These are phyloP conservation scores for Busseola fusca DNA, from an alignment of 2,888 invertebrate genomes.

Conservation along the genomic window DNA sequence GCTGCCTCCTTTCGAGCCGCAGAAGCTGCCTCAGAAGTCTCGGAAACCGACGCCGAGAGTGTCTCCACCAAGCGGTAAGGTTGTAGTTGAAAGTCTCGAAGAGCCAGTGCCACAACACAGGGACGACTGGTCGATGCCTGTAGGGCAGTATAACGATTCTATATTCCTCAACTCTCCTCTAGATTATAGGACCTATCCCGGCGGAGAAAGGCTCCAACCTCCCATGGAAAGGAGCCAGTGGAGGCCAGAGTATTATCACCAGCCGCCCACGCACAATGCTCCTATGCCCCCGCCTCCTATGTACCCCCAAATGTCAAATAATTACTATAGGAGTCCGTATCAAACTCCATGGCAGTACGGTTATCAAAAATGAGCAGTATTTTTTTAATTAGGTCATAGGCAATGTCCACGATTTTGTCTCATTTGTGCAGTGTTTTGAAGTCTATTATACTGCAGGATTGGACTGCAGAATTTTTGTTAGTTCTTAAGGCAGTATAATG, in stretches of 20 bases:
- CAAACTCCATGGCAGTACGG: slow-evolving; percentile 79
- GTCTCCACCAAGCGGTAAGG: slow-evolving; percentile 53
- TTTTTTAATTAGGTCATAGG: slow-evolving; percentile 50
- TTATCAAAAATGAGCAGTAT: slow-evolving; percentile 76
- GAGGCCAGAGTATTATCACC: slow-evolving; percentile 69
- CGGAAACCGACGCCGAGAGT: slow-evolving; percentile 10
- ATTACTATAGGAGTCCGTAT: slow-evolving; percentile 80
- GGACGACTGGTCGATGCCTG: slow-evolving; percentile 71
- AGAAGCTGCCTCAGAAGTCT: background rate
- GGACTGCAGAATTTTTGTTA: slow-evolving; percentile 3
- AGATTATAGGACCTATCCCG: slow-evolving; percentile 73
- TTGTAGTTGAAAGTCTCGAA: slow-evolving; percentile 63
- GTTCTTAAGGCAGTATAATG: slow-evolving; percentile 29
- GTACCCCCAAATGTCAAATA: slow-evolving; percentile 73
- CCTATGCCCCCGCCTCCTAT: slow-evolving; percentile 53
- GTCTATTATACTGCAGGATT: slow-evolving; percentile 18
- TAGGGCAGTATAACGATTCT: slow-evolving; percentile 83
- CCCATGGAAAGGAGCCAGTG: slow-evolving; percentile 67
- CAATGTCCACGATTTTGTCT: slow-evolving; percentile 40
- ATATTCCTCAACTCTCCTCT: slow-evolving; percentile 79
- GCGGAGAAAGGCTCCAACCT: slow-evolving; percentile 52
- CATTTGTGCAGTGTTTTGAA: slow-evolving; percentile 48
- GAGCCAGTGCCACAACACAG: slow-evolving; percentile 29
- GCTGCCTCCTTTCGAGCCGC: background rate
- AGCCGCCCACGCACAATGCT: slow-evolving; percentile 62